Base-by-base conservation (phyloP, 2,113 vertebrate genomes). In the Ageneiosus marmoratus region DNA sequence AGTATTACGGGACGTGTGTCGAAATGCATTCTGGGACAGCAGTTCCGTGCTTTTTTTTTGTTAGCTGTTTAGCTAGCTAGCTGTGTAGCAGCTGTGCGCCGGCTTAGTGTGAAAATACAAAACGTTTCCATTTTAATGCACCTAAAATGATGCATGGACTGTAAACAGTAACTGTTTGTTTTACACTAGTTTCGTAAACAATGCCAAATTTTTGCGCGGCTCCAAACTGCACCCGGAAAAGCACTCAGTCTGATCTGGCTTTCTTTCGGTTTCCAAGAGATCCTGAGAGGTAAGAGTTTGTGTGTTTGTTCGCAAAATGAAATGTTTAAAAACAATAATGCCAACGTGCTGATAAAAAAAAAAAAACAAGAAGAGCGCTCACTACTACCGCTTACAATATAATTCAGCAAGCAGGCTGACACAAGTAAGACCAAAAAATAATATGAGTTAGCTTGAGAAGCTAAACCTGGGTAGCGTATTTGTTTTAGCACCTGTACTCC, bases 161-260 rank as follows among this genome's bases (percentile, higher is more conserved):
- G 12, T 46, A 67, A 53, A 70, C 22, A 55, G 1, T 22, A 16
- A 18, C 0, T 9, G 60, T 22, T 12, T 60, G 29, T 60, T 41
- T 50, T 12, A n/a, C 7, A 37, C 2, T 24, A 32, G 32, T 27
- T 80, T 96, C 12, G 95, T 97, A 51, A 50, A 89, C 0, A 27
- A 96, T 96, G 95, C 94, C 94, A 81, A 94, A 93, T 85, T 93
- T 91, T 27, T 98, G 97, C 84, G 96, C 94, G 16, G 96, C 95
- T 67, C 94, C 93, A 53, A 96, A 94, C 85, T 98, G 97, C 90
- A 93, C 93, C 18, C 91, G 95, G 78, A 94, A 93, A 87, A 94
- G 92, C 89, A 94, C 91, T 1, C 89, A 93, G 84, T 91, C 92
- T 44, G 74, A 91, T n/a, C 80, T 94, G 82, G 94, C 93, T 32